phyloP scores from a whole-genome alignment of 2,113 vertebrate genomes.

The Dinomys branickii region DNA sequence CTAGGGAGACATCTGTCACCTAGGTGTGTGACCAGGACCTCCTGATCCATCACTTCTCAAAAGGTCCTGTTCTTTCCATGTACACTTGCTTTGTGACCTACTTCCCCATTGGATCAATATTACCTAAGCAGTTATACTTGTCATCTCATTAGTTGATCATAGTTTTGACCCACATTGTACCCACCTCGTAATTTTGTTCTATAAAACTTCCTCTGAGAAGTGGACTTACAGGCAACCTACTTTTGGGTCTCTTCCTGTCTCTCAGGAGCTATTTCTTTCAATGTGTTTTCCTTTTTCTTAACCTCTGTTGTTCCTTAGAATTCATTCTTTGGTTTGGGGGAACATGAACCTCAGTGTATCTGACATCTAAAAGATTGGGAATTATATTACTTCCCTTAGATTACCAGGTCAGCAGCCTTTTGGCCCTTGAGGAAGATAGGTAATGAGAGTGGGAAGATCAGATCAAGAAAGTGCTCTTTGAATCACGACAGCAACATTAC shows the following conservation, averaged over 20 bases:
- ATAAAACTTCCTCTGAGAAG: background rate
- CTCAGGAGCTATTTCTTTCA: background rate
- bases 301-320: background rate
- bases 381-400: background rate
- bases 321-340: background rate
- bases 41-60: background rate
- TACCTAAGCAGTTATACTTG: background rate
- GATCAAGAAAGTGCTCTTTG: background rate
- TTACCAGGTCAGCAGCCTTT: background rate
- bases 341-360: background rate
- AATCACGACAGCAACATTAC: background rate
- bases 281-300: background rate
- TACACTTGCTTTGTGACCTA: background rate
- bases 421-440: conserved; percentile 34
- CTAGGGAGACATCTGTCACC: background rate
- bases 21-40: background rate
- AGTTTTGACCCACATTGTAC: background rate
- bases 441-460: background rate
- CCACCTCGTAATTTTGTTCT: background rate
- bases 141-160: background rate
- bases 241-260: background rate
- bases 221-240: background rate
- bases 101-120: background rate
- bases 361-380: background rate
- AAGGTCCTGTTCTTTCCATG: background rate